Percentiles rank a stretch among this genome's conserved stretches.
These are phyloP conservation scores for Lindbergichthys nudifrons DNA, from an alignment of 2,797 vertebrate genomes.

Conservation along the genomic window DNA sequence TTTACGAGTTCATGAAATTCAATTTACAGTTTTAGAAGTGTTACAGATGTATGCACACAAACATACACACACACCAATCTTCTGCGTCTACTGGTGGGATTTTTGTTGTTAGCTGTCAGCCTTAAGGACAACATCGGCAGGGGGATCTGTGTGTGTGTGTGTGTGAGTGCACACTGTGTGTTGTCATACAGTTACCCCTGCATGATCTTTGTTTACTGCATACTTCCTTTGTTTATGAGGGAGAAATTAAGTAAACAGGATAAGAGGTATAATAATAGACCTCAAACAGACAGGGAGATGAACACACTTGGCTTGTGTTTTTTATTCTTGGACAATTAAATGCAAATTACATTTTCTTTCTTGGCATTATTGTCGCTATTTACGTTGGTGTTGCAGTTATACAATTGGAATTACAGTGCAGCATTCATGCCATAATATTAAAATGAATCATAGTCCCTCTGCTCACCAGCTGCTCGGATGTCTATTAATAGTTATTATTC, in stretches of 20 bases:
- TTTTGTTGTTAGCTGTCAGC: conserved; percentile 16
- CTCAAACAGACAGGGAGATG: conserved; percentile 1
- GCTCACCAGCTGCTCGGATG: conserved; percentile 63
- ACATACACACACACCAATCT: conserved; percentile 11
- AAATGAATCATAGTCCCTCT: conserved; percentile 50
- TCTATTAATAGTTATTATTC: conserved; percentile 64
- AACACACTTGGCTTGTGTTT: not conserved
- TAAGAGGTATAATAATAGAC: conserved; percentile 2
- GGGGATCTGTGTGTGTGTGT: not conserved
- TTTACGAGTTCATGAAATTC: conserved; percentile 1
- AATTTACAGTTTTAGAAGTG: not conserved
- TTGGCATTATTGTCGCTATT: not conserved
- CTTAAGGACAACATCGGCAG: conserved; percentile 6
- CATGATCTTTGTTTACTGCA: conserved; percentile 28
- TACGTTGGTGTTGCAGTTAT: conserved; percentile 9
- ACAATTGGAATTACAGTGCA: conserved; percentile 23
- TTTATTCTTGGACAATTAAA: not conserved
- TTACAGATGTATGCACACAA: conserved; percentile 4
- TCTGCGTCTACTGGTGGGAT: conserved; percentile 3
- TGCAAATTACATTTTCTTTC: not conserved
- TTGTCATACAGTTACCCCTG: conserved; percentile 4
- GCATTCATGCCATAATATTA: conserved; percentile 39
- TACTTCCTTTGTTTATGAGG: conserved; percentile 16
- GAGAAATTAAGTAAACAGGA: conserved; percentile 28
- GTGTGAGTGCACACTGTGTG: not conserved